Evolutionary conservation across 2,113 vertebrate genomes (phyloP), one percentile per base, ranked within the genome.

Genomic region (Actenoides lindsayi): DNA sequence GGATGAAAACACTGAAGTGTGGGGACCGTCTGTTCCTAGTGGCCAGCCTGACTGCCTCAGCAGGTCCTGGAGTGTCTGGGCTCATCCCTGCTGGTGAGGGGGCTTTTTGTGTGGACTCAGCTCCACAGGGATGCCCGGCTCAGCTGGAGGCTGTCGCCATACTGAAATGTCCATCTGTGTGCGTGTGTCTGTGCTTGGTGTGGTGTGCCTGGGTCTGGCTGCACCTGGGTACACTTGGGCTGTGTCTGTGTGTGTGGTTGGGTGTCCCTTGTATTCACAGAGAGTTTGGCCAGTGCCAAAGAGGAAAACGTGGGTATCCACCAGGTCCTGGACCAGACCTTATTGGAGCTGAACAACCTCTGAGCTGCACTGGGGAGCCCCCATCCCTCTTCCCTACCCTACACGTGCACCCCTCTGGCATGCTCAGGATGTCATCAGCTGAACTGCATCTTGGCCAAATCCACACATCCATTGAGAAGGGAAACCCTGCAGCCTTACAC

Each of bases 261-360:
- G 48, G 41, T 88, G 51, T 87, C 33, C 79, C 87, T 95, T 97
- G 93, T 92, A 69, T 94, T 95, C 96, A 79, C 98, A 99, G 99
- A 99, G 97, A 99, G 98, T 98, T 98, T 99, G 98, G 98, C 99
- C 93, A 98, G 98, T 60, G 99, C 99, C 98, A 99, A 99, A 98
- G 99, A 99, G 79, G 99, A 99, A 95, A 99, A 99, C n/a, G 97
- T 99, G 98, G 98, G 98, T 87, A 99, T 99, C 94, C 99, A 99
- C 92, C 99, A 99, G 98, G 99, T 99, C 91, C 97, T 99, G 97
- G 99, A 99, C 97, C 99, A 99, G 98, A 99, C 99, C 48, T 98
- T 99, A 87, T 95, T 99, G 98, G 99, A 99, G 97, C 98, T 99
- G 98, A 99, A 99, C 99, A 99, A 99, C 97, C 98, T 99, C 97